Evolutionary conservation across 2,113 vertebrate species (phyloP).

Genomic region (Taurulus bubalis): DNA sequence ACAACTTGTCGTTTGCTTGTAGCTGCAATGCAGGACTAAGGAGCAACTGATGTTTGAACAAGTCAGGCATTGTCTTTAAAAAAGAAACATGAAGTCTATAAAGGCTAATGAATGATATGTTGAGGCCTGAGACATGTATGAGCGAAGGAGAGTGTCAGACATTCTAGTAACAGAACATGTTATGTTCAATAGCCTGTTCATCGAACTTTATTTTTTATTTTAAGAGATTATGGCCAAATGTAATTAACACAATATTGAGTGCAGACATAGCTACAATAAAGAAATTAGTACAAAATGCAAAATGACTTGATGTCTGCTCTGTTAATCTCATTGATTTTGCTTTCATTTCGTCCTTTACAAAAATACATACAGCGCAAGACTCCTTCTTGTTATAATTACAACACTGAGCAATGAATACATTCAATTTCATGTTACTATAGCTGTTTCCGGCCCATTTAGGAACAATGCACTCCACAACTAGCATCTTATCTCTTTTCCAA

Average conservation of each 20-base stretch:
- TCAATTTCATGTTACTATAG: constrained; percentile 15
- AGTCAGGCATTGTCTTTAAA: background rate
- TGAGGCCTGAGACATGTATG: too few species aligned
- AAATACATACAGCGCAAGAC: constrained; percentile 3
- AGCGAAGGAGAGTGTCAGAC: too few species aligned
- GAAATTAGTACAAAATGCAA: background rate
- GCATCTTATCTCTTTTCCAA: constrained; percentile 48
- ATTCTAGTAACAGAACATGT: too few species aligned
- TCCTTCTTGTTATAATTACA: constrained; percentile 25
- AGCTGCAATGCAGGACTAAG: background rate
- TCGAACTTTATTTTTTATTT: background rate
- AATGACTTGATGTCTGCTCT: background rate
- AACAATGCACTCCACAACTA: constrained; percentile 34
- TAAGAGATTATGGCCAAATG: background rate
- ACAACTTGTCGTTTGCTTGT: background rate
- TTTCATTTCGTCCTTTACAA: background rate
- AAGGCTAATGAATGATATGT: too few species aligned
- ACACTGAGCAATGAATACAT: constrained; percentile 22
- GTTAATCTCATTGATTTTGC: background rate
- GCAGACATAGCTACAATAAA: background rate
- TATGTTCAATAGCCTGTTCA: too few species aligned
- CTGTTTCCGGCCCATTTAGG: constrained; percentile 35
- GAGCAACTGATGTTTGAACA: background rate
- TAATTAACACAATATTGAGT: background rate
- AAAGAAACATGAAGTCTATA: too few species aligned